These are phyloP conservation scores for Sminthurides aquaticus DNA, from an alignment of 2,888 invertebrate genomes.

Conservation along the genomic window DNA sequence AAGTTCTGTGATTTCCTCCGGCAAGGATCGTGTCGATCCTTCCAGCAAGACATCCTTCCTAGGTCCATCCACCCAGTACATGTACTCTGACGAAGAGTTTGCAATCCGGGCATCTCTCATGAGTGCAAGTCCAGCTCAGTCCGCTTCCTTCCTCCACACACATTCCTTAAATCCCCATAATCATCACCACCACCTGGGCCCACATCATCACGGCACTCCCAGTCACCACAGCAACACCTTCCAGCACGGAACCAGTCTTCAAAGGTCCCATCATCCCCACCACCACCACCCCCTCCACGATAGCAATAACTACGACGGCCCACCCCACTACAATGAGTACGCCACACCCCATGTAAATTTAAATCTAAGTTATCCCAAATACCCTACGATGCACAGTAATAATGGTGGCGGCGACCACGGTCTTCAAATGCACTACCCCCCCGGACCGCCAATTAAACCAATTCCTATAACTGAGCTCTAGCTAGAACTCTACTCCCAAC, in stretches of 20 bases:
- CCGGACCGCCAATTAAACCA: slow-evolving; percentile 29
- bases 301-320: slow-evolving; percentile 27
- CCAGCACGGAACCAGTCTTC: slow-evolving; percentile 18
- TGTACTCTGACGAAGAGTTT: slow-evolving; percentile 40
- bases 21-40: slow-evolving; percentile 35
- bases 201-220: slow-evolving; percentile 14
- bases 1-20: slow-evolving; percentile 35
- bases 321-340: slow-evolving; percentile 41
- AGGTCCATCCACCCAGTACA: slow-evolving; percentile 36
- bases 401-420: slow-evolving; percentile 7
- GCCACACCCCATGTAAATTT: slow-evolving; percentile 34
- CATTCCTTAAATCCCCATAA: slow-evolving; percentile 18
- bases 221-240: slow-evolving; percentile 28
- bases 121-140: slow-evolving; percentile 13
- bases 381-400: slow-evolving; percentile 12
- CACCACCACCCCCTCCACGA: slow-evolving; percentile 7
- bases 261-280: slow-evolving; percentile 13
- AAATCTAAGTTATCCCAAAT: slow-evolving; percentile 34
- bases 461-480: slow-evolving; percentile 42
- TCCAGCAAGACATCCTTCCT: slow-evolving; percentile 41
- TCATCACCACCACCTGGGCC: slow-evolving; percentile 20
- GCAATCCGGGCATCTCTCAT: slow-evolving; percentile 39
- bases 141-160: slow-evolving; percentile 18
- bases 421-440: slow-evolving; percentile 21
- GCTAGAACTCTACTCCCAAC: slow-evolving; percentile 17